Base-by-base conservation (phyloP, 2,797 vertebrate genomes). In the Taenioides sp. region DNA sequence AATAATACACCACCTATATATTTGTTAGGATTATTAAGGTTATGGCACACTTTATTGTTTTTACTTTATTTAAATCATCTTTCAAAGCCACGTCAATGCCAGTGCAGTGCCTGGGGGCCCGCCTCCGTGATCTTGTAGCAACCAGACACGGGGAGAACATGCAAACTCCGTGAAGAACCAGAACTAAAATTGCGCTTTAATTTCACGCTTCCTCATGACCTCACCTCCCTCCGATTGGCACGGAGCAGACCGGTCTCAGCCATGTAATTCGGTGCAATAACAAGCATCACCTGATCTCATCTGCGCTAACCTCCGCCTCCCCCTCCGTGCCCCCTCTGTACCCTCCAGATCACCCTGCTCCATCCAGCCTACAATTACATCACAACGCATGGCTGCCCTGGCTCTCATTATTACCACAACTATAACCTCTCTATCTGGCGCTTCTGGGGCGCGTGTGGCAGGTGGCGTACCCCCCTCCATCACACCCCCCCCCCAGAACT, bases 401-500 rank as follows among this genome's bases (percentile, higher is more conserved):
- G 23, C 81, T 74, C 81, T 88, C 80, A 88, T 90, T 83, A 88
- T 89, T 81, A 84, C 78, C 75, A 49, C 64, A 63, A 72, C 27
- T 61, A 18, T n/a, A 80, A 34, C 31, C 7, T 34, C 12, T 63
- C 2, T 85, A 86, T 87, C 80, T 3, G 77, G 80, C 81, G 82
- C 85, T 81, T 87, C 83, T 74, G 84, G 82, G 82, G 85, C 72
- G 72, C 22, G 60, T 79, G 84, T 85, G 84, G 86, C 89, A 90
- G 90, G 87, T 90, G 88, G 88, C 60, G 80, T 76, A 80, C 43
- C 71, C 75, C n/a, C 37, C 62, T 37, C 62, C 37, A 7, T 62
- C 12, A 2, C 62, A 27, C 37, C 62, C 34, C 37, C 59, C 22
- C 62, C n/a, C 2, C 10, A 11, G 7, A n/a, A 34, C 17, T 16